Base-by-base conservation (phyloP, 1,140 invertebrate genomes). In the Drosophila pallidifrons region DNA sequence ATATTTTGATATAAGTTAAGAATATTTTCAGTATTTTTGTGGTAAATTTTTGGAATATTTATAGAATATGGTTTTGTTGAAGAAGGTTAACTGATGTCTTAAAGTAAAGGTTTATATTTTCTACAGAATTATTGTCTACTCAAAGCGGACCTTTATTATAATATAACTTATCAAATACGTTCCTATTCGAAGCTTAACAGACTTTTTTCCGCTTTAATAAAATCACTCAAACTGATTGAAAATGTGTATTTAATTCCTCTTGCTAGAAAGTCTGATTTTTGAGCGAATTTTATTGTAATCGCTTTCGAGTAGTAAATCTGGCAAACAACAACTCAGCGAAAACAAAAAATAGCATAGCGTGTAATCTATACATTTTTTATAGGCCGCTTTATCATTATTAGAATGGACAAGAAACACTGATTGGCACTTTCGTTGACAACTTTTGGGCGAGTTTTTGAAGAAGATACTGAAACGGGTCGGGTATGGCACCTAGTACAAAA, bases 361-460 rank as follows among this genome's bases (percentile, higher is more conserved):
- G 52, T 55, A 38, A 63, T 47, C 57, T 61, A 69, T 70, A 45
- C 0, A 75, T 69, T 35, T 70, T 63, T 64, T 70, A 69, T 54
- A 47, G 47, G 15, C 16, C 13, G 46, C 46, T 59, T 60, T 66
- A 76, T 76, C 68, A 66, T 76, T 60, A 66, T 76, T 60, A 41
- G 13, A 55, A 45, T 5, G 1, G 16, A 60, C 41, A 58, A 47
- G 15, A 38, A 70, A 63, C 67, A 74, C 55, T 60, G 79, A 86
- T 81, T 79, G 79, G 45, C 46, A 61, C 61, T 54, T 59, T 28
- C 30, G 66, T 64, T 55, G 61, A 78, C 76, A 71, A 11, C 15
- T 52, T 20, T 49, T 38, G 15, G 57, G 46, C 32, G 59, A 47
- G 67, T 43, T 49, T 51, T 49, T 51, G 8, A 5, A 15, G 8